These are phyloP conservation scores for Macrotis lagotis DNA, from an alignment of 2,113 vertebrate genomes.

Conservation along the genomic window DNA sequence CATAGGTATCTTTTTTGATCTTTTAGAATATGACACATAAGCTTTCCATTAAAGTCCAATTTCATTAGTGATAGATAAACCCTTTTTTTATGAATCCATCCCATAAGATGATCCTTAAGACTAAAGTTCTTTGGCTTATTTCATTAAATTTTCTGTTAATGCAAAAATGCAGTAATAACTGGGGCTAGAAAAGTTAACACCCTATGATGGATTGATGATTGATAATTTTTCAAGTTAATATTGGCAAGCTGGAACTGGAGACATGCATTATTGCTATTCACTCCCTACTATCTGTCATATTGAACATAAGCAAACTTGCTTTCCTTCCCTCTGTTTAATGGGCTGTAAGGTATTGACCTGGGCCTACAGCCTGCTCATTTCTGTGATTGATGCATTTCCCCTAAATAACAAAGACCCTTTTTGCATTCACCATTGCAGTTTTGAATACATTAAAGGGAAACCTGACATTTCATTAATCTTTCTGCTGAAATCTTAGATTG, in stretches of 20 bases:
- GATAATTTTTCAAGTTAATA: slow-evolving; percentile 82
- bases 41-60: slow-evolving; percentile 46
- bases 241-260: slow-evolving; percentile 77
- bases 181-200: slow-evolving; percentile 68
- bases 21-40: slow-evolving; percentile 50
- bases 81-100: slow-evolving; percentile 59
- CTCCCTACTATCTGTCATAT: slow-evolving; percentile 69
- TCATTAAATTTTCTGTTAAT: slow-evolving; percentile 76
- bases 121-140: slow-evolving; percentile 68
- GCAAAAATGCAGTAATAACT: slow-evolving; percentile 77
- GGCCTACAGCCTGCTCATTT: slow-evolving; percentile 75
- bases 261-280: slow-evolving; percentile 76
- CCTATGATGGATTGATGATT: slow-evolving; percentile 81
- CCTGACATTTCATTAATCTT: slow-evolving; percentile 69
- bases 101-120: slow-evolving; percentile 64
- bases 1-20: neutral
- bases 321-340: slow-evolving; percentile 82
- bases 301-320: slow-evolving; percentile 79
- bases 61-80: slow-evolving; percentile 54
- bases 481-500: slow-evolving; percentile 61
- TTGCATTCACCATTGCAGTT: slow-evolving; percentile 67
- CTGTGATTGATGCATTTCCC: slow-evolving; percentile 78
- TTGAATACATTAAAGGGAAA: slow-evolving; percentile 71
- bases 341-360: slow-evolving; percentile 81
- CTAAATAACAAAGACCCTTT: slow-evolving; percentile 72